Percentiles rank a stretch among this genome's conserved stretches.
Evolutionary conservation across 2,888 invertebrate genomes (phyloP).

Genomic region (Xestia rhomboidea): DNA sequence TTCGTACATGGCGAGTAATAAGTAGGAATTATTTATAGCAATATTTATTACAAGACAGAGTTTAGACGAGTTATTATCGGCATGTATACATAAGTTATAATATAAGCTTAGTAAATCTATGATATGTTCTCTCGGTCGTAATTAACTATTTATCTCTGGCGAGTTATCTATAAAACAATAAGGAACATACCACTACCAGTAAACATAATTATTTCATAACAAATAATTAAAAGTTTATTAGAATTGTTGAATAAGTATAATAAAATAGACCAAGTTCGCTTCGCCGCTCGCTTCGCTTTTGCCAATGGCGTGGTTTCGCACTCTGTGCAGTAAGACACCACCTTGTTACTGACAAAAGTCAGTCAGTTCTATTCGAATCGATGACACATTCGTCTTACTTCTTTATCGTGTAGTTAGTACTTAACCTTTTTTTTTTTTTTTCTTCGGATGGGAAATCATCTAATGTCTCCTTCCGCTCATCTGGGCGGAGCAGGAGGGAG

Average conservation of each 20-base stretch:
- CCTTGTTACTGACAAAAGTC: too few species aligned
- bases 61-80: background rate
- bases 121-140: background rate
- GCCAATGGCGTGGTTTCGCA: background rate
- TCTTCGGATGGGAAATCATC: too few species aligned
- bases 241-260: too few species aligned
- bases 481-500: too few species aligned
- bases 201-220: background rate
- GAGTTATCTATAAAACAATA: background rate
- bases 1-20: background rate
- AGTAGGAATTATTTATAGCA: constrained; percentile 2
- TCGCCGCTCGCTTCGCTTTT: too few species aligned
- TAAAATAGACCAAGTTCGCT: too few species aligned
- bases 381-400: too few species aligned
- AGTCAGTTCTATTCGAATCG: too few species aligned
- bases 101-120: background rate
- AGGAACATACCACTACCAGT: background rate
- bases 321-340: too few species aligned
- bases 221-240: background rate
- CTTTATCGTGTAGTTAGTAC: too few species aligned
- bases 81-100: background rate
- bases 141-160: background rate
- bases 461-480: too few species aligned
- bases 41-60: background rate
- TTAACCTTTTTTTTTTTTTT: too few species aligned